Base-by-base conservation (phyloP, 2,113 vertebrate genomes). In the Falcunculus frontatus region DNA sequence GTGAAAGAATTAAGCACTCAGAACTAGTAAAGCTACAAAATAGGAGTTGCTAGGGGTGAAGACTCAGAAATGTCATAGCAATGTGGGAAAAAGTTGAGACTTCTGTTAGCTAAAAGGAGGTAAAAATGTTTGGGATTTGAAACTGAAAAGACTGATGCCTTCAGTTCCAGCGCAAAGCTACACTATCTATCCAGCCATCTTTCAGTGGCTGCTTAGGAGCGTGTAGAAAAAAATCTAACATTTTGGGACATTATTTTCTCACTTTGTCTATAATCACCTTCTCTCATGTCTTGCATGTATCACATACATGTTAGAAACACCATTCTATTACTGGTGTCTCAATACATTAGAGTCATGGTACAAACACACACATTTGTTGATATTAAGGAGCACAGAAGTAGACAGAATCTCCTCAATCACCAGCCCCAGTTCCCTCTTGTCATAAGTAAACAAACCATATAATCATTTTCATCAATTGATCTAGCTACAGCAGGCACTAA, bases 361-460 rank as follows among this genome's bases (percentile, higher is more conserved):
- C 60, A 93, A 96, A 90, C 83, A 86, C 17, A 80, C 30, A 39
- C 13, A 74, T 83, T 80, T 88, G 75, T 93, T 96, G 83, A 90
- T 94, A 63, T 55, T 86, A 84, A 53, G 68, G 55, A 86, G 18
- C 83, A 77, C 37, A 93, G 50, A 18, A 84, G 30, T 67, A 89
- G 63, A 89, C 0, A 1, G 55, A 75, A 93, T 67, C 68, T 93
- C 83, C 64, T 96, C 90, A 90, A 81, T 97, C 95, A 96, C 64
- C 26, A 69, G 5, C 42, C 69, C 55, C 68, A 35, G 68, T 30
- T 94, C 52, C 39, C 29, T 79, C 88, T 70, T 87, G 94, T 96
- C 95, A 57, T 87, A 84, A 89, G 76, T 81, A 96, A 97, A 96
- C 76, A 95, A 96, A 87, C 86, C 94, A 75, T 92, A 89, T 92